Conservation (phyloP, 2,888 invertebrate genomes). For the Elysia crispata region DNA sequence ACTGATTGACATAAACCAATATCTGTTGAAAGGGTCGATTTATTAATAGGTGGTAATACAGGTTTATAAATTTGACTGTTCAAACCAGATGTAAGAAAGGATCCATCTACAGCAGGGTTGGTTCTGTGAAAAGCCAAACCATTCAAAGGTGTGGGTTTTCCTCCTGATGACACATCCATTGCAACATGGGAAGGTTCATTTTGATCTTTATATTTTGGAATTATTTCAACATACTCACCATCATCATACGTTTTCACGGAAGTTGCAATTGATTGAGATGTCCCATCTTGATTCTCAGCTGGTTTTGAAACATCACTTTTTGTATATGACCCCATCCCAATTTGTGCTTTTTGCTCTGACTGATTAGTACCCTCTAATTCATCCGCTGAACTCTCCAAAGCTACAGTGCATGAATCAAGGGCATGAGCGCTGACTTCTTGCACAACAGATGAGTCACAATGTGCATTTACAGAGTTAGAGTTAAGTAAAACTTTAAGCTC, state of each 20-base stretch:
- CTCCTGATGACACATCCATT: neutral
- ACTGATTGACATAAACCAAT: too few species aligned
- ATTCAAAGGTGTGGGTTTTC: too few species aligned
- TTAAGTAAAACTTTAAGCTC: constrained; percentile 66
- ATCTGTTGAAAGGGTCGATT: too few species aligned
- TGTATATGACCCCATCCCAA: too few species aligned
- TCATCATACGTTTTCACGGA: constrained; percentile 33
- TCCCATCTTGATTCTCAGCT: constrained; percentile 1
- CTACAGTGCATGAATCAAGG: too few species aligned
- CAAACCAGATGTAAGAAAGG: constrained; percentile 31
- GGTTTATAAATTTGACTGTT: constrained; percentile 49
- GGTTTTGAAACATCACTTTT: neutral
- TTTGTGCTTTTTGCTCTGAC: too few species aligned
- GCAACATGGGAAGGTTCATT: neutral
- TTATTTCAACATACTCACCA: constrained; percentile 55
- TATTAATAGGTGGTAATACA: constrained; percentile 48
- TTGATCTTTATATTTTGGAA: neutral
- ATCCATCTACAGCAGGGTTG: constrained; percentile 18
- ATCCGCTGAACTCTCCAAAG: too few species aligned
- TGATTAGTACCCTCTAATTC: too few species aligned
- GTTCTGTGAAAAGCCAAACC: neutral
- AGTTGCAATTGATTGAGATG: constrained; percentile 12
- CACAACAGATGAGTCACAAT: too few species aligned
- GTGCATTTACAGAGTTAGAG: constrained; percentile 6
- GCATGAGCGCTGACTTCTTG: too few species aligned